These are phyloP conservation scores for Ramazzottius varieornatus DNA, from an alignment of 2,888 invertebrate genomes.

Conservation along the genomic window DNA sequence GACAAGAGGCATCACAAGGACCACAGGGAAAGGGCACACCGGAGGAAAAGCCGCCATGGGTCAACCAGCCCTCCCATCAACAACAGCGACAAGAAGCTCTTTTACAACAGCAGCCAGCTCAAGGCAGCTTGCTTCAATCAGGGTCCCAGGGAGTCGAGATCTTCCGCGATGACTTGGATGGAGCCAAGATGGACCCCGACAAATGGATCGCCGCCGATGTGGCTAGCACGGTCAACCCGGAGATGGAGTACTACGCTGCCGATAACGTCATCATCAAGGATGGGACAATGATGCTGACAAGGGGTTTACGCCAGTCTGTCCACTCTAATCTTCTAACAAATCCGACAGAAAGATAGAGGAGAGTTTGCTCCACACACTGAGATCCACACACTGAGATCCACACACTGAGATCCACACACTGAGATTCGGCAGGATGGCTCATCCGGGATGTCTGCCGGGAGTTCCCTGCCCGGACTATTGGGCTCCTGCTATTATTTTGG, in stretches of 20 bases:
- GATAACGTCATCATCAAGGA: background rate
- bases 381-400: background rate
- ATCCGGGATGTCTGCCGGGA: too few relatives aligned
- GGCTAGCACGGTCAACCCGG: background rate
- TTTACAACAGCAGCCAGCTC: too few relatives aligned
- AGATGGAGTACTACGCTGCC: background rate
- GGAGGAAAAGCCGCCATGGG: too few relatives aligned
- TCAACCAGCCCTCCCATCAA: too few relatives aligned
- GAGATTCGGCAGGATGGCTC: too few relatives aligned
- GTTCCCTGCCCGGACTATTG: too few relatives aligned
- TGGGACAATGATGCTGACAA: background rate
- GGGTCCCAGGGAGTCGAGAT: background rate
- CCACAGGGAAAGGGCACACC: too few relatives aligned
- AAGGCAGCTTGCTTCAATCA: too few relatives aligned
- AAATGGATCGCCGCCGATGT: background rate
- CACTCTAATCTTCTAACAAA: background rate
- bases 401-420: background rate
- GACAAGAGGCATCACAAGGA: too few relatives aligned
- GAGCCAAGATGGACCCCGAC: background rate
- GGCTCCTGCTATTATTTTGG: too few relatives aligned
- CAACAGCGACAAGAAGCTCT: too few relatives aligned
- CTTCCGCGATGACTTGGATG: background rate
- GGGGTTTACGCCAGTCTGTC: background rate
- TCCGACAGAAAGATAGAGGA: background rate
- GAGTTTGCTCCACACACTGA: background rate